Evolutionary conservation across 2,797 vertebrate species (phyloP).

Genomic region (Melanotaenia boesemani): DNA sequence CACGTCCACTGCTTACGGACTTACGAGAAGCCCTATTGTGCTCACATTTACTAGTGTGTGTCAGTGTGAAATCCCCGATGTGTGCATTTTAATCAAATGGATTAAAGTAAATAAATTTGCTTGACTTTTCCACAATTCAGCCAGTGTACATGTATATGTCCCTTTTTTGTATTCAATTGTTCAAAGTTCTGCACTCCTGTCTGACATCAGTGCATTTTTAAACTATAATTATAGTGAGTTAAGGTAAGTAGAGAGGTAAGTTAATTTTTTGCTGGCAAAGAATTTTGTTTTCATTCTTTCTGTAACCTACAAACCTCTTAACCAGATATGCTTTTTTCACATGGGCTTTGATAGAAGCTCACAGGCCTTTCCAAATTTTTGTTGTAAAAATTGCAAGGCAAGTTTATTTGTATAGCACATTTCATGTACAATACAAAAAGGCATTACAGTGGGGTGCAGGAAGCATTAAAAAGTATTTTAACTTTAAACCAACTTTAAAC

Average conservation of each 20-base stretch:
- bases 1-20: slow-evolving; percentile 14
- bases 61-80: slow-evolving; percentile 12
- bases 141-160: neutral
- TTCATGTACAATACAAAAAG: too few species aligned
- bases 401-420: too few species aligned
- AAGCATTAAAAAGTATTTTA: too few species aligned
- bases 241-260: too few species aligned
- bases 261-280: too few species aligned
- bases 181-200: neutral
- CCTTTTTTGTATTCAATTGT: neutral
- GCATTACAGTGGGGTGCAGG: too few species aligned
- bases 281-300: neutral
- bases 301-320: too few species aligned
- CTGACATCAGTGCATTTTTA: neutral
- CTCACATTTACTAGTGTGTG: neutral
- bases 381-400: too few species aligned
- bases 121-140: neutral
- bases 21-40: slow-evolving; percentile 14
- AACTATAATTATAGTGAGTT: neutral
- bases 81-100: slow-evolving; percentile 26
- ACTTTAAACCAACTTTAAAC: too few species aligned
- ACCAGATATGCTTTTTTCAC: too few species aligned
- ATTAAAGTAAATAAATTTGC: neutral
- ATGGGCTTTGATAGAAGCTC: too few species aligned
- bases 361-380: too few species aligned